Evolutionary conservation across 2,797 vertebrate species (phyloP).

Genomic region (Adelosebastes latens): DNA sequence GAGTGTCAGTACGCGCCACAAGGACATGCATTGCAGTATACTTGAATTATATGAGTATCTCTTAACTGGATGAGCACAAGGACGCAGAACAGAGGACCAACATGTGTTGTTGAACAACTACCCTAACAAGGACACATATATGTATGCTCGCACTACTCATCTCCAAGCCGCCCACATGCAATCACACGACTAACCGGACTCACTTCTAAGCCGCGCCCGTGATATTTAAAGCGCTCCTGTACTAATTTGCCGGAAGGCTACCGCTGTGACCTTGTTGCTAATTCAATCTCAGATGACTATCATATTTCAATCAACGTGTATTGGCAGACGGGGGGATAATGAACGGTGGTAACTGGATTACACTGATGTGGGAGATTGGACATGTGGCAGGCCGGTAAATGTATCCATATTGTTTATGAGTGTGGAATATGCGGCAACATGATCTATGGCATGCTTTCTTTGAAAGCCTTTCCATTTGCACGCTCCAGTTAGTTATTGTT

Average conservation of each 20-base stretch:
- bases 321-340: constrained; percentile 68
- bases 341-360: constrained; percentile 73
- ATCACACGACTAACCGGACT: constrained; percentile 21
- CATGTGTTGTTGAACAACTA: background rate
- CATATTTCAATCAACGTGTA: constrained; percentile 77
- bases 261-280: constrained; percentile 67
- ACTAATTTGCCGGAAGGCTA: constrained; percentile 68
- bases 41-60: background rate
- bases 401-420: constrained; percentile 58
- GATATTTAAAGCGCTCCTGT: constrained; percentile 59
- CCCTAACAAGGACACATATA: background rate
- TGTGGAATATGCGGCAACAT: constrained; percentile 52
- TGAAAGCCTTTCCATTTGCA: background rate
- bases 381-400: constrained; percentile 52
- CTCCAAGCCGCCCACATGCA: constrained; percentile 23
- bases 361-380: constrained; percentile 63
- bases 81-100: background rate
- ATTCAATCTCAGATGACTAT: constrained; percentile 76
- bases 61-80: constrained; percentile 10
- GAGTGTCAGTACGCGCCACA: background rate
- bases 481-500: constrained; percentile 2
- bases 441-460: constrained; percentile 24
- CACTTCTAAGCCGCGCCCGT: constrained; percentile 26
- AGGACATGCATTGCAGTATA: background rate
- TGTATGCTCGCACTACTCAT: background rate